Conservation (phyloP, 2,113 vertebrate species). For the Oreocharis arfaki region DNA sequence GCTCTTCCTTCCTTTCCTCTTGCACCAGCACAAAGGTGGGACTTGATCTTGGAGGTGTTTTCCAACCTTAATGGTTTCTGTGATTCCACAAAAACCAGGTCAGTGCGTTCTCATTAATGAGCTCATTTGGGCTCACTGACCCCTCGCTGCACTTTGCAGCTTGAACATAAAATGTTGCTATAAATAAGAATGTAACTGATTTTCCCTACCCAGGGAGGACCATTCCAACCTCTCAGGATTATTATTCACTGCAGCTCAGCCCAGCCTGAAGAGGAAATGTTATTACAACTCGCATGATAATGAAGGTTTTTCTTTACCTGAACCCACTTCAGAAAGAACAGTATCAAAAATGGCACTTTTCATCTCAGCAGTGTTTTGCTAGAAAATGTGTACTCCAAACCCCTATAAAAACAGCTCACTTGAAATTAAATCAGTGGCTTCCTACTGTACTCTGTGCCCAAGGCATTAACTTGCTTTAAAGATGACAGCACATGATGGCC, state of each 20-base stretch:
- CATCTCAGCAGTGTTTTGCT: slow-evolving; percentile 3
- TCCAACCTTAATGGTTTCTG: rapidly evolving
- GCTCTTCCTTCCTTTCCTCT: not conserved
- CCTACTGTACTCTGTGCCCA: not conserved
- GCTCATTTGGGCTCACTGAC: not conserved
- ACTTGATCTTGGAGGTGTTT: not conserved
- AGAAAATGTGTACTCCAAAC: not conserved
- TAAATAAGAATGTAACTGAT: not conserved
- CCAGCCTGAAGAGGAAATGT: not conserved
- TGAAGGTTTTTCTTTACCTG: slow-evolving; percentile 23
- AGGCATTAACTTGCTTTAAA: not conserved
- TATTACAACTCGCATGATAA: slow-evolving; percentile 7
- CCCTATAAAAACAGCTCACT: not conserved
- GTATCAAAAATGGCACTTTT: slow-evolving; percentile 35
- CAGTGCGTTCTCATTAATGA: not conserved
- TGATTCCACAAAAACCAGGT: not conserved
- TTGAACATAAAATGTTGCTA: not conserved
- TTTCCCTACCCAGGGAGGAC: not conserved
- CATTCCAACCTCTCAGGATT: not conserved
- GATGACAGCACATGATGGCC: not conserved
- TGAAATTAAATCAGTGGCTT: slow-evolving; percentile 10
- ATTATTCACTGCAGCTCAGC: not conserved
- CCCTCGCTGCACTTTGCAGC: not conserved
- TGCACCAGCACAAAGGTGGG: not conserved
- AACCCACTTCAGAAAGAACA: slow-evolving; percentile 17